A percentile compares a stretch with the other conserved stretches of the same genome.
phyloP scores from a whole-genome alignment of 2,888 invertebrate genomes.

The Notodonta ziczac region DNA sequence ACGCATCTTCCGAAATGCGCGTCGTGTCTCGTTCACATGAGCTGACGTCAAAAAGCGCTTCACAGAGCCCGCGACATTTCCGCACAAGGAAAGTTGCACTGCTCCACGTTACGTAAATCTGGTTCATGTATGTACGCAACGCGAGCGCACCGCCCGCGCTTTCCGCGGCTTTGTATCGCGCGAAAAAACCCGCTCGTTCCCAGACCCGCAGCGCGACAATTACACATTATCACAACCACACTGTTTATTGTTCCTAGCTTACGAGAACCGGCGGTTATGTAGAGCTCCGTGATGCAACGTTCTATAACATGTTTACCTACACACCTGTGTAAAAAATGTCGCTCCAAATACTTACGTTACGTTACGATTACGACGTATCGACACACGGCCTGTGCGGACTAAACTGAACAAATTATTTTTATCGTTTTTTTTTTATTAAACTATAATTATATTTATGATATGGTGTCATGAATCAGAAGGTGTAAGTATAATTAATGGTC shows the following conservation, averaged over 20 bases:
- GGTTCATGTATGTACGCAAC: conserved; percentile 49
- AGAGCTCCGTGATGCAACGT: conserved; percentile 55
- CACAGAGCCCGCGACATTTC: conserved; percentile 37
- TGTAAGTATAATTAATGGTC: conserved; percentile 20
- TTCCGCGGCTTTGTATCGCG: conserved; percentile 60
- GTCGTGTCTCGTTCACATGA: conserved; percentile 1
- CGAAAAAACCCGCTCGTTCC: conserved; percentile 69
- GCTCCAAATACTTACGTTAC: conserved; percentile 37
- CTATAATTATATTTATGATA: conserved; percentile 17
- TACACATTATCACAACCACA: conserved; percentile 63
- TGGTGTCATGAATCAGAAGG: conserved; percentile 11
- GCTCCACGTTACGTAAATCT: conserved; percentile 69
- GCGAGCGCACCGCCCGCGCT: conserved; percentile 42
- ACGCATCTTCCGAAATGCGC: background rate
- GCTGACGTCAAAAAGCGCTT: conserved; percentile 25
- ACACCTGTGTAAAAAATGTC: conserved; percentile 40
- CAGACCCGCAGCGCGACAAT: conserved; percentile 64
- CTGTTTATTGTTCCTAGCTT: conserved; percentile 66
- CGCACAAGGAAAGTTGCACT: conserved; percentile 63
- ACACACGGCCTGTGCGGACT: background rate
- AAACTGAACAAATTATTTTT: background rate
- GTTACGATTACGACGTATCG: conserved; percentile 17
- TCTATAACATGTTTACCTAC: conserved; percentile 47
- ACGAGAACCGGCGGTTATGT: conserved; percentile 62
- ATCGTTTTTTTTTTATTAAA: conserved; percentile 17